Base-by-base conservation (phyloP, 2,888 invertebrate species). In the Drymonia ruficornis region DNA sequence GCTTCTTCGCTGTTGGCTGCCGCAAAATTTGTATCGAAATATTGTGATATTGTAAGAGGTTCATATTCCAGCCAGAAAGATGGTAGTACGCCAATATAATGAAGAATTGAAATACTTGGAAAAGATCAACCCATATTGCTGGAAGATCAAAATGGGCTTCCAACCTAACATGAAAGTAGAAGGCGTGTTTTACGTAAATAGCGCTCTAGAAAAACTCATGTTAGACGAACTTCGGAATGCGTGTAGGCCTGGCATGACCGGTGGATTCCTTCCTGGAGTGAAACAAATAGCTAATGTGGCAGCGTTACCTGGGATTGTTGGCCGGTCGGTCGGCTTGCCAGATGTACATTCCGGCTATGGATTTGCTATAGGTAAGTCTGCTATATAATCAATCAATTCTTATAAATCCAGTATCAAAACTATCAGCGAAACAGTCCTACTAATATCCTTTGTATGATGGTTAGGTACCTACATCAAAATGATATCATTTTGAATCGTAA, bases 111-210 rank as follows among this genome's bases (percentile, higher is more conserved):
- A 97, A 78, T 99, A 96, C 82, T 91, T 99, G 69, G 99, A 99
- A 83, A 98, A 97, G 87, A 94, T 99, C 4, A 96, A 94, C 73
- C 94, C 96, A 13, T 93, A 96, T 79, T 95, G 95, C 71, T 99
- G 99, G 98, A 95, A 94, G 78, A 99, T 99, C 62, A 99, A 99
- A 80, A 99, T 98, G 84, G 99, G 99, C 4, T 99, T 99, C 86
- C 99, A 99, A 80, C 99, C 99, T 0, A 99, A 99, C 78, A 99
- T 99, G 99, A 99, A 98, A 76, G 99, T 99, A 12, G 99, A 99
- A 90, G 99, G 99, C 16, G 93, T 97, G 29, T 99, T 99, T 88
- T 99, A 99, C 86, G 99, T 99, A 0, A 99, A 99, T 81, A 94
- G 94, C 59, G 95, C 95, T 7, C 93, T 99, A 68, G 99, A 99